Evolutionary conservation across 2,797 vertebrate genomes (phyloP).

Genomic region (Pseudochirops cupreus): DNA sequence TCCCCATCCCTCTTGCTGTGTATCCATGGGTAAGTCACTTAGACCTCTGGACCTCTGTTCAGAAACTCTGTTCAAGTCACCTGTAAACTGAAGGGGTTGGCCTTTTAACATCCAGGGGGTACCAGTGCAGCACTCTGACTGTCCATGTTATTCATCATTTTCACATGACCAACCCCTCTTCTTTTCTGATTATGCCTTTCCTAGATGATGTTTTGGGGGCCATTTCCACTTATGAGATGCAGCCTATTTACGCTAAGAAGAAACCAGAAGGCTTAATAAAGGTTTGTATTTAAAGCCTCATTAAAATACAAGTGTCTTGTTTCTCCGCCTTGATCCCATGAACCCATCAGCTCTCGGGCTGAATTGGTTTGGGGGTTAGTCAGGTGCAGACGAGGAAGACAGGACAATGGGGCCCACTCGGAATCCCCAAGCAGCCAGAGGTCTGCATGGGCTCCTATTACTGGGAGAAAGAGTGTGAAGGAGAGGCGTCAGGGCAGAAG

Average conservation of each 20-base stretch:
- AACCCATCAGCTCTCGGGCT: neutral
- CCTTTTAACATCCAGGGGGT: neutral
- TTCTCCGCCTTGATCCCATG: neutral
- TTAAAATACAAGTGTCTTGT: neutral
- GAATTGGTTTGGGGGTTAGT: neutral
- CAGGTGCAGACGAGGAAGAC: conserved; percentile 38
- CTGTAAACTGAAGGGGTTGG: conserved; percentile 34
- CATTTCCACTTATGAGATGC: neutral
- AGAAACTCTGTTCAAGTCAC: too few relatives aligned
- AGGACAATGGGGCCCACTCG: neutral
- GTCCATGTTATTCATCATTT: neutral
- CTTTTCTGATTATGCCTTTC: neutral
- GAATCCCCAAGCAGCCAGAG: neutral
- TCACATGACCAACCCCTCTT: neutral
- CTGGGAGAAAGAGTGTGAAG: neutral
- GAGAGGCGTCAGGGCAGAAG: neutral
- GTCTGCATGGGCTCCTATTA: neutral
- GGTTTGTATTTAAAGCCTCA: neutral
- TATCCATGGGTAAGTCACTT: neutral
- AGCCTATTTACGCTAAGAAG: neutral
- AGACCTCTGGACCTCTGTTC: neutral
- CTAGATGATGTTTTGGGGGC: neutral
- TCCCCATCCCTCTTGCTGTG: neutral
- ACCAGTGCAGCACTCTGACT: neutral
- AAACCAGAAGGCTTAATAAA: neutral